Evolutionary conservation across 1,140 invertebrate genomes (phyloP).

Genomic region (Zaprionus ghesquierei): DNA sequence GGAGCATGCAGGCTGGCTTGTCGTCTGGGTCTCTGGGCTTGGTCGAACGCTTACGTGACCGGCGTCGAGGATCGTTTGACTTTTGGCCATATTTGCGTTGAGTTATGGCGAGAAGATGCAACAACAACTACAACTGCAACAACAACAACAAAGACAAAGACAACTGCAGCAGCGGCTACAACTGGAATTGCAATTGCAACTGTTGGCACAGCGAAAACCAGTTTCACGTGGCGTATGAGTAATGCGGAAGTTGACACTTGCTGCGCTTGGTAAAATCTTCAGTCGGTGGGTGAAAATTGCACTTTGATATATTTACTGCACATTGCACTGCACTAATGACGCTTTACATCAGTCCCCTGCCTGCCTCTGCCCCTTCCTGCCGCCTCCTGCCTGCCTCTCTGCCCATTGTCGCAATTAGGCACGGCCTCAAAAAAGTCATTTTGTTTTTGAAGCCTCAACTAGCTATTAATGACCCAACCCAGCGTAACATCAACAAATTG

Average conservation of each 20-base stretch:
- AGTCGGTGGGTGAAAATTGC: constrained; percentile 68
- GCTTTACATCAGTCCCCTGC: constrained; percentile 34
- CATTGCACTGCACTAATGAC: constrained; percentile 57
- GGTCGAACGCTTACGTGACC: constrained; percentile 73
- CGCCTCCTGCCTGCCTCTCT: neutral
- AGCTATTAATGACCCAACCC: constrained; percentile 53
- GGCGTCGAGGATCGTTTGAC: constrained; percentile 72
- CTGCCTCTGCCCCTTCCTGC: neutral
- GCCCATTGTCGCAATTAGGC: constrained; percentile 34
- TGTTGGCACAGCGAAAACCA: constrained; percentile 29
- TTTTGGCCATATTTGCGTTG: constrained; percentile 76
- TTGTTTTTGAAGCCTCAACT: constrained; percentile 25
- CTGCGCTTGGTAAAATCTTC: constrained; percentile 22
- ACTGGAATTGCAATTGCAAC: neutral
- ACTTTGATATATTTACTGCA: constrained; percentile 72
- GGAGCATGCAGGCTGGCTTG: neutral
- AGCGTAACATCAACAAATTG: constrained; percentile 36
- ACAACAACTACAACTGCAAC: constrained; percentile 20
- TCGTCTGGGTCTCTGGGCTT: constrained; percentile 59
- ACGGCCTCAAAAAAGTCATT: constrained; percentile 51
- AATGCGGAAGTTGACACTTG: constrained; percentile 80
- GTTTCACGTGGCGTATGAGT: constrained; percentile 70
- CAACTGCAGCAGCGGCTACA: neutral
- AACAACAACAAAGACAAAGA: constrained; percentile 5
- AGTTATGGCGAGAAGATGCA: constrained; percentile 75